phyloP scores from a whole-genome alignment of 2,797 vertebrate genomes.

The Coracias cyanogaster region DNA sequence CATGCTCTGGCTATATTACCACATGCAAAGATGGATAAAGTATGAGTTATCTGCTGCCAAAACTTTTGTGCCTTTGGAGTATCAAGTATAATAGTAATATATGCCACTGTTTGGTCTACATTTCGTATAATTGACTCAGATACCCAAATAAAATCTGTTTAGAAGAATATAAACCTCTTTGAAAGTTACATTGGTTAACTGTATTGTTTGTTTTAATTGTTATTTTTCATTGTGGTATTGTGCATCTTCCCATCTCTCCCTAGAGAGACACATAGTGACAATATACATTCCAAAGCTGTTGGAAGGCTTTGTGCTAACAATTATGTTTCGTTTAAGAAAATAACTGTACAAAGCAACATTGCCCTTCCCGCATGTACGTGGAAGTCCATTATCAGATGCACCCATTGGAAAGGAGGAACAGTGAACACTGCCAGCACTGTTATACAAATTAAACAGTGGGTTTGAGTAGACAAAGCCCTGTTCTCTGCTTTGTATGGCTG shows the following conservation, averaged over 20 bases:
- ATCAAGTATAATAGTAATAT: neutral
- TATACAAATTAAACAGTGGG: neutral
- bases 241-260: neutral
- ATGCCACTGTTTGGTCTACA: neutral
- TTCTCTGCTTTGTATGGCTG: neutral
- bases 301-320: neutral
- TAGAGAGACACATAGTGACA: neutral
- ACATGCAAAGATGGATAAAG: constrained; percentile 37
- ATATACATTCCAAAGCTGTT: neutral
- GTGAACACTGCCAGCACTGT: rapidly evolving
- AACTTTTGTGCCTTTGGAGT: neutral
- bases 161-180: constrained; percentile 15
- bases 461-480: neutral
- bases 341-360: neutral
- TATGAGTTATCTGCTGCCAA: constrained; percentile 33
- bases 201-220: neutral
- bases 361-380: neutral
- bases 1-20: constrained; percentile 28
- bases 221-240: neutral
- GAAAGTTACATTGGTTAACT: neutral
- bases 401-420: neutral
- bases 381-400: neutral
- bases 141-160: constrained; percentile 1
- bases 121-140: constrained; percentile 1
- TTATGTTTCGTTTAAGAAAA: neutral